These are phyloP conservation scores for Sesamia inferens DNA, from an alignment of 2,888 invertebrate species.

Conservation along the genomic window DNA sequence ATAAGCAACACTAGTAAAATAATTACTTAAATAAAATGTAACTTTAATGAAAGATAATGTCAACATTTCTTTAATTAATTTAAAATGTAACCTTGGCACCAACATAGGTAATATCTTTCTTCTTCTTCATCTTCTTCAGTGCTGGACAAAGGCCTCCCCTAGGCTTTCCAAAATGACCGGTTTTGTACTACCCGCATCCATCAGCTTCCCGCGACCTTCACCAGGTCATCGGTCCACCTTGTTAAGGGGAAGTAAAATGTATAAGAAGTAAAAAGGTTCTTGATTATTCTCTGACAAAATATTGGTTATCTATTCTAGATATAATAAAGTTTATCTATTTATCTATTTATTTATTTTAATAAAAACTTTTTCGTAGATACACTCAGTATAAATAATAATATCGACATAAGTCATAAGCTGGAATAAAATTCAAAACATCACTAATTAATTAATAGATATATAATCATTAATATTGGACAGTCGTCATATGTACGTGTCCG, in stretches of 20 bases:
- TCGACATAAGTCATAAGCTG: slow-evolving; percentile 1
- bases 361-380: background rate
- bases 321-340: slow-evolving; percentile 3
- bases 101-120: too few species aligned
- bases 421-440: slow-evolving; percentile 18
- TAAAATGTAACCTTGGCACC: background rate
- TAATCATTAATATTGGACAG: slow-evolving; percentile 26
- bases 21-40: background rate
- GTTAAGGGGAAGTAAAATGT: too few species aligned
- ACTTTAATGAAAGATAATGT: background rate
- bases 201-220: too few species aligned
- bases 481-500: slow-evolving; percentile 37
- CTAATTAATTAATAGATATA: slow-evolving; percentile 37
- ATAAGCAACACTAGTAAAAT: background rate
- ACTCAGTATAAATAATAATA: background rate
- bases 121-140: too few species aligned
- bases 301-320: too few species aligned
- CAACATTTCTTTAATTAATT: background rate
- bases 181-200: too few species aligned
- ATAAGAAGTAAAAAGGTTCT: slow-evolving; percentile 4
- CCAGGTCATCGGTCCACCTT: too few species aligned
- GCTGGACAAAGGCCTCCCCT: too few species aligned
- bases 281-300: slow-evolving; percentile 1
- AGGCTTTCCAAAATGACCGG: too few species aligned
- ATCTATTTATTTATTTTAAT: too few species aligned